Evolutionary conservation across 1,140 invertebrate species (phyloP), one percentile per base, ranked within the genome.

Genomic region (Nymphalis io): DNA sequence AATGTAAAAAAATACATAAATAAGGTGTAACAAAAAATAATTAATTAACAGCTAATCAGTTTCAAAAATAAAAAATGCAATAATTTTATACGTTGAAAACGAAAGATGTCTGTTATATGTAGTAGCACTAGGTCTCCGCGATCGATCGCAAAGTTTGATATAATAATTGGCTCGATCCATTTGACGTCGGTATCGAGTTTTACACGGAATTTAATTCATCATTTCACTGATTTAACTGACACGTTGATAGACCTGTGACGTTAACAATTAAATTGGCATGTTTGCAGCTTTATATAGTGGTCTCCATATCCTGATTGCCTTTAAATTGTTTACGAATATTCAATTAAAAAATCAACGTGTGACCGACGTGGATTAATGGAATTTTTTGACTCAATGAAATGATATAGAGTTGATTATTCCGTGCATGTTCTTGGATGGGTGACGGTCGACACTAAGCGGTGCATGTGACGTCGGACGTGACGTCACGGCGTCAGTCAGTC

Each of bases 201-300:
- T 81, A 84, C 76, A 79, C 70, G 61, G 72, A 78, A 82, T 84
- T 84, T 84, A 83, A 86, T 83, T 83, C 78, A 82, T 86, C 79
- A 83, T 83, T 83, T 78, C 73, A 71, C 75, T 74, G 70, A 73
- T 78, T 82, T 76, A 80, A 82, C 72, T 81, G 79, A 76, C 81
- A 72, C 73, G 74, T 70, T 78, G 82, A 82, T 80, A 74, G 76
- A 79, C 75, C 62, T 71, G 66, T 82, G 80, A 82, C 80, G 74
- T 76, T 64, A 75, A 76, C 76, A 71, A 76, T 75, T 73, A 78
- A 76, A 78, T 75, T 76, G 76, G 69, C 72, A 57, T 78, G 69
- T 78, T 78, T 78, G 66, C 74, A 73, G 76, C 71, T 74, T 74
- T 74, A 77, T 77, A 74, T 77, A 74, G 69, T 72, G 75, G 70